These are phyloP conservation scores for Drosophila mimetica DNA, from an alignment of 2,888 invertebrate species.

Conservation along the genomic window DNA sequence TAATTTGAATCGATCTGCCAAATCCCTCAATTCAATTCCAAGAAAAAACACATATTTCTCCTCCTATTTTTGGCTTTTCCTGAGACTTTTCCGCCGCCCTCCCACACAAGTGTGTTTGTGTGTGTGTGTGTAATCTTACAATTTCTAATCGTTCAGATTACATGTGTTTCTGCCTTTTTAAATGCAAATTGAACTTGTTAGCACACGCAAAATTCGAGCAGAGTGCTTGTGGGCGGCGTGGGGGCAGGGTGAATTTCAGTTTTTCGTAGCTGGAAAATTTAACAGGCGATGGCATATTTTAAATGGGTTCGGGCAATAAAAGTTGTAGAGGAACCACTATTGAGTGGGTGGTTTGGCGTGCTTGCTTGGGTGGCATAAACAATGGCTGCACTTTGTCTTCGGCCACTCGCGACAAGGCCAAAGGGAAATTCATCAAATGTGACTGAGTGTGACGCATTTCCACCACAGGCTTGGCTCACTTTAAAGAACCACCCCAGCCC, in stretches of 20 bases:
- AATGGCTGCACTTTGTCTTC: constrained; percentile 47
- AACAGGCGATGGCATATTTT: constrained; percentile 19
- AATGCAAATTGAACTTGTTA: constrained; percentile 79
- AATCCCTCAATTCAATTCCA: constrained; percentile 7
- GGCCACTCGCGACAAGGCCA: constrained; percentile 75
- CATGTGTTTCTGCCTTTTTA: constrained; percentile 75
- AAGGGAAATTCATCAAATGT: constrained; percentile 74
- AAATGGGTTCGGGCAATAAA: constrained; percentile 42
- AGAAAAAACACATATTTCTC: not conserved
- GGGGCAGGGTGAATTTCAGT: not conserved
- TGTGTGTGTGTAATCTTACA: constrained; percentile 56
- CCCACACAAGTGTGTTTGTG: constrained; percentile 4
- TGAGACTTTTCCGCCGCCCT: constrained; percentile 9
- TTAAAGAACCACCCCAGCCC: not conserved
- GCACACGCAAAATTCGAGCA: constrained; percentile 50
- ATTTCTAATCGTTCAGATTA: constrained; percentile 79
- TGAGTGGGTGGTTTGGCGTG: not conserved
- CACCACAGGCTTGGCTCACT: constrained; percentile 32
- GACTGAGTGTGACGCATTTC: constrained; percentile 37
- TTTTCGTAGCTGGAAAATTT: constrained; percentile 31
- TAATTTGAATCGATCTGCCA: constrained; percentile 1
- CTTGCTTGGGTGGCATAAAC: constrained; percentile 38
- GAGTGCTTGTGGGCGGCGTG: constrained; percentile 21
- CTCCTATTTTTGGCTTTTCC: not conserved
- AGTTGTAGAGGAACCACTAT: constrained; percentile 5